phyloP scores from a whole-genome alignment of 2,113 vertebrate genomes.

The Chaetops frenatus region DNA sequence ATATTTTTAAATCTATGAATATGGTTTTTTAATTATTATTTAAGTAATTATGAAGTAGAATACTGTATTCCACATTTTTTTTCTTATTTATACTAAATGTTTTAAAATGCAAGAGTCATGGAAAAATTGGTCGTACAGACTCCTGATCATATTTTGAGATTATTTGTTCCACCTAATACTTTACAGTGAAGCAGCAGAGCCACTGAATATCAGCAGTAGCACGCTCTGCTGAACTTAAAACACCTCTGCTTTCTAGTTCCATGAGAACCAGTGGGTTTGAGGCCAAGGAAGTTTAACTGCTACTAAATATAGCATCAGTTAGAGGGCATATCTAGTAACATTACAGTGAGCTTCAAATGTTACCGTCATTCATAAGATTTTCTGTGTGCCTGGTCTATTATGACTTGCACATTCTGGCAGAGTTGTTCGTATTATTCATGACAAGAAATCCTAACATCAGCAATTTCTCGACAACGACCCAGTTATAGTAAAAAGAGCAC shows the following conservation, averaged over 20 bases:
- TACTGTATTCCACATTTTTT: background rate
- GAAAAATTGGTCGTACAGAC: background rate
- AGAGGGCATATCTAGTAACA: slow-evolving; percentile 37
- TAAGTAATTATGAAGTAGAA: background rate
- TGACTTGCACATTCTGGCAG: slow-evolving; percentile 36
- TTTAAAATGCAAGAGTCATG: background rate
- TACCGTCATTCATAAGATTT: slow-evolving; percentile 49
- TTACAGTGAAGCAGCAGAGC: background rate
- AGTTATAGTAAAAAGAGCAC: slow-evolving; percentile 32
- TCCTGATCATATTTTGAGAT: background rate
- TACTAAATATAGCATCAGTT: slow-evolving; percentile 58
- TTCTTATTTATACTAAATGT: background rate
- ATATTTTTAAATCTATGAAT: background rate
- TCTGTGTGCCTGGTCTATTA: slow-evolving; percentile 18
- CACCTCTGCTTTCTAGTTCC: slow-evolving; percentile 49
- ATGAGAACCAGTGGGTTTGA: slow-evolving; percentile 17
- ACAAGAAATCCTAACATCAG: slow-evolving; percentile 28
- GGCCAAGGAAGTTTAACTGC: slow-evolving; percentile 28
- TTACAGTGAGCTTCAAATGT: slow-evolving; percentile 36
- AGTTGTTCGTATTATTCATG: slow-evolving; percentile 30
- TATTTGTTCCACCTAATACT: background rate
- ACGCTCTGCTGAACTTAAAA: slow-evolving; percentile 54
- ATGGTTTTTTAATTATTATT: background rate
- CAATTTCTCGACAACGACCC: slow-evolving; percentile 12
- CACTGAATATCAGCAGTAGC: background rate